These are phyloP conservation scores for Anthrax anthrax DNA, from an alignment of 2,888 invertebrate species.

Conservation along the genomic window DNA sequence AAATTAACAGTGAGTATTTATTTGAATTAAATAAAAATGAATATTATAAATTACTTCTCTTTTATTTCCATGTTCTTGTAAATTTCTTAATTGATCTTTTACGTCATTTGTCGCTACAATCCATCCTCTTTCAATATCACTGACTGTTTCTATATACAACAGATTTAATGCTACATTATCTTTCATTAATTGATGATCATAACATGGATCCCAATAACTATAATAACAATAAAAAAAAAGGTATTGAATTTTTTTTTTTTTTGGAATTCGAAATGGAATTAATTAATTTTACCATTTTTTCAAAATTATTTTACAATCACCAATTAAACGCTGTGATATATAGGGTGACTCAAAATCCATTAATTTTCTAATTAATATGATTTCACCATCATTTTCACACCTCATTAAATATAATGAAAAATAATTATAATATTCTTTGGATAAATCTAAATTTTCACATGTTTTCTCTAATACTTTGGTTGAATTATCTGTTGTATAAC, in stretches of 20 bases:
- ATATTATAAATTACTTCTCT: conserved; percentile 45
- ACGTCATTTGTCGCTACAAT: conserved; percentile 56
- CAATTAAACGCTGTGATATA: conserved; percentile 73
- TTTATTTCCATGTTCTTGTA: conserved; percentile 66
- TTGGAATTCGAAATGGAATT: not conserved
- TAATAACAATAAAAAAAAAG: too few relatives aligned
- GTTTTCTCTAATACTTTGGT: conserved; percentile 68
- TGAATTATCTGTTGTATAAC: conserved; percentile 72
- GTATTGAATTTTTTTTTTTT: too few relatives aligned
- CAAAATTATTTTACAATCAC: conserved; percentile 66
- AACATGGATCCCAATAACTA: conserved; percentile 80
- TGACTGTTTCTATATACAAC: conserved; percentile 72
- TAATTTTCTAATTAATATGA: conserved; percentile 68
- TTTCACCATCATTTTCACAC: conserved; percentile 52
- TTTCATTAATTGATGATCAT: conserved; percentile 68
- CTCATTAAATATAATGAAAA: conserved; percentile 83
- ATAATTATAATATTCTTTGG: conserved; percentile 65
- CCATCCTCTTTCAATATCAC: conserved; percentile 81
- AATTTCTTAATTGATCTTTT: conserved; percentile 49
- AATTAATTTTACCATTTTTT: conserved; percentile 54
- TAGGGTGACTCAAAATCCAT: conserved; percentile 96
- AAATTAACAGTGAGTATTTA: not conserved
- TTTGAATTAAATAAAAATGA: not conserved
- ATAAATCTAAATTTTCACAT: conserved; percentile 65
- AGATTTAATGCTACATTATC: conserved; percentile 74